These are phyloP conservation scores for Equus przewalskii DNA, from an alignment of 2,113 vertebrate genomes.

Conservation along the genomic window DNA sequence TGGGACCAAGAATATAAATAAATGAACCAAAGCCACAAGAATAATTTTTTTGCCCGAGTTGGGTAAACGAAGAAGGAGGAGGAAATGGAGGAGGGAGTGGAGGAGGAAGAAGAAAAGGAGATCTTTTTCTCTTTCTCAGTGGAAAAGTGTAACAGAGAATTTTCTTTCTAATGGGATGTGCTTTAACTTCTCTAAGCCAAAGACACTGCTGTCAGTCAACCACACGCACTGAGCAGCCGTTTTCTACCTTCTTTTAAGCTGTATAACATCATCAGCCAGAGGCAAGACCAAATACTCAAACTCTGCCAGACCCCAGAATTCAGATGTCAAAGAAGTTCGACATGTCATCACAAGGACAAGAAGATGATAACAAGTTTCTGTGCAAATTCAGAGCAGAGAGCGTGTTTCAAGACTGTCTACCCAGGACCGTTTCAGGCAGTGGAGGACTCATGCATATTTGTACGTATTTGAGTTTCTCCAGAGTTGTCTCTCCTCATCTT, in stretches of 20 bases:
- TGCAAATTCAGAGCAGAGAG: background rate
- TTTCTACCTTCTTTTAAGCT: background rate
- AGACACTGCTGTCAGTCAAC: background rate
- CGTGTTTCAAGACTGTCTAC: background rate
- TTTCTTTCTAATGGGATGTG: slow-evolving; percentile 7
- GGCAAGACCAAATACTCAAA: background rate
- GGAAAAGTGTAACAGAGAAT: background rate
- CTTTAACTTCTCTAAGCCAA: background rate
- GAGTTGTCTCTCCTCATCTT: background rate
- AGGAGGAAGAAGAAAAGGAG: background rate
- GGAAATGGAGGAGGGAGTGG: too few relatives aligned
- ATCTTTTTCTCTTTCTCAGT: background rate
- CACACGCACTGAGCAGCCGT: background rate
- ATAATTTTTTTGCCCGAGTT: slow-evolving; percentile 12
- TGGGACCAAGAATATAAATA: background rate
- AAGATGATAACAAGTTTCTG: background rate
- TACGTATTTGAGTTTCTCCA: background rate
- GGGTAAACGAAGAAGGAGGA: background rate
- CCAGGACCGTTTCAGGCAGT: background rate
- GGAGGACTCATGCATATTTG: background rate
- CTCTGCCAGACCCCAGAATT: background rate
- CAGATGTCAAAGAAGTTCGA: background rate
- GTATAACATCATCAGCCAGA: background rate
- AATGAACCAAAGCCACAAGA: background rate
- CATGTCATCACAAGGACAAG: background rate